Evolutionary conservation across 2,113 vertebrate genomes (phyloP).

Genomic region (Parus major): DNA sequence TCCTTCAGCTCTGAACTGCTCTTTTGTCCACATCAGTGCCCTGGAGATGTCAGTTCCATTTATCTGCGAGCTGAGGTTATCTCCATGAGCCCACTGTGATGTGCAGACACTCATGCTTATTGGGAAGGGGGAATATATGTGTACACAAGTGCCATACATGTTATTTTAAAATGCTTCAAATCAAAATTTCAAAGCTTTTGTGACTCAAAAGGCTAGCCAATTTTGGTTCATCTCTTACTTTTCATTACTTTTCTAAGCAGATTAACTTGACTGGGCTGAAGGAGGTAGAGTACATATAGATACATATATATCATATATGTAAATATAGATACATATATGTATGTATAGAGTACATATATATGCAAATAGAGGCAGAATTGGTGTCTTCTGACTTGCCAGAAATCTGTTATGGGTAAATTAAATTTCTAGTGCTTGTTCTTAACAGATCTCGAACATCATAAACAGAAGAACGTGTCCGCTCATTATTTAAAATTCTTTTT

Average conservation of each 20-base stretch:
- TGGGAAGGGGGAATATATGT: neutral
- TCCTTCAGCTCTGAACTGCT: neutral
- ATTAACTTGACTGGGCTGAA: neutral
- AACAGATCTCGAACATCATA: neutral
- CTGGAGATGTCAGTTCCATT: neutral
- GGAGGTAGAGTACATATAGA: neutral
- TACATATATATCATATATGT: no score
- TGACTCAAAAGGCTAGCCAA: neutral
- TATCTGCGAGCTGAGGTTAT: neutral
- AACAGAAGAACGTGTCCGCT: neutral
- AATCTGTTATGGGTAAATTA: neutral
- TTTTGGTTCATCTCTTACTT: neutral
- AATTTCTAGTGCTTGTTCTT: neutral
- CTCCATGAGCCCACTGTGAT: neutral
- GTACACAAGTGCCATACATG: neutral
- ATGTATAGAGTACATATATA: neutral
- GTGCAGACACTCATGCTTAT: accelerated
- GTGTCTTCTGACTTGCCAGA: neutral
- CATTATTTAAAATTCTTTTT: neutral
- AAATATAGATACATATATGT: no score
- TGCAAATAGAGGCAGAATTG: neutral
- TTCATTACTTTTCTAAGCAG: neutral
- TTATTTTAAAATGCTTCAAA: neutral
- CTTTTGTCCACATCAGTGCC: neutral
- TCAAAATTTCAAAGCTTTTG: neutral